A percentile compares a stretch with the other conserved stretches of the same genome.
These are phyloP conservation scores for Rattus rattus DNA, from an alignment of 2,113 vertebrate species.

Conservation along the genomic window DNA sequence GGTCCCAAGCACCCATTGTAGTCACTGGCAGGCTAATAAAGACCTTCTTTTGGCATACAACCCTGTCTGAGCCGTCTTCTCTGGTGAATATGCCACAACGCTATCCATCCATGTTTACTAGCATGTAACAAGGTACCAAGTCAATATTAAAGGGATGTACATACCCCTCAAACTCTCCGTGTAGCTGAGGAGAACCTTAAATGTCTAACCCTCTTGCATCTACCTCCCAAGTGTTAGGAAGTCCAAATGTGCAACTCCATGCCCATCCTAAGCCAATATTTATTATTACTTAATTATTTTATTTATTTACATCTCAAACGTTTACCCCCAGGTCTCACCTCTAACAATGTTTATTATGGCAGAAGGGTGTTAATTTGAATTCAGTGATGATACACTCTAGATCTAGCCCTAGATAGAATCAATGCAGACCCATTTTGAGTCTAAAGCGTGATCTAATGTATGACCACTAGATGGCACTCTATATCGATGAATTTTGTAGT, in stretches of 20 bases:
- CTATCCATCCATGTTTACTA: background rate
- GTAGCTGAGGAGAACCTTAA: background rate
- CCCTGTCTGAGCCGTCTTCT: background rate
- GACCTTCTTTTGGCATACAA: no score
- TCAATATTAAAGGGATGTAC: background rate
- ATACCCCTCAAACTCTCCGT: background rate
- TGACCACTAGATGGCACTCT: slow-evolving; percentile 86
- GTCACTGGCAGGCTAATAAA: background rate
- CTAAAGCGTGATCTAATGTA: background rate
- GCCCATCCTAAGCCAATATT: background rate
- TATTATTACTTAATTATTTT: background rate
- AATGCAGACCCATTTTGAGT: accelerated
- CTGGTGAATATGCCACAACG: background rate
- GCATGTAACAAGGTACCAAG: background rate
- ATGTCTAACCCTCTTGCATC: background rate
- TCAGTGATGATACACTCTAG: background rate
- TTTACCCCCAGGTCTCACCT: no score
- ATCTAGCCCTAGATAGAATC: background rate
- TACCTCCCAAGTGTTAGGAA: background rate
- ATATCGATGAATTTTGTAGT: background rate
- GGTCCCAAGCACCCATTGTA: background rate
- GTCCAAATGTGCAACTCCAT: background rate
- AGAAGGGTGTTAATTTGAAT: background rate
- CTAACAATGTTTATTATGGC: background rate
- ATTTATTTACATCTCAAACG: no score